Base-by-base conservation (phyloP, 53 echinoderm and acorn worm species). In the Hippasteria phrygiana region DNA sequence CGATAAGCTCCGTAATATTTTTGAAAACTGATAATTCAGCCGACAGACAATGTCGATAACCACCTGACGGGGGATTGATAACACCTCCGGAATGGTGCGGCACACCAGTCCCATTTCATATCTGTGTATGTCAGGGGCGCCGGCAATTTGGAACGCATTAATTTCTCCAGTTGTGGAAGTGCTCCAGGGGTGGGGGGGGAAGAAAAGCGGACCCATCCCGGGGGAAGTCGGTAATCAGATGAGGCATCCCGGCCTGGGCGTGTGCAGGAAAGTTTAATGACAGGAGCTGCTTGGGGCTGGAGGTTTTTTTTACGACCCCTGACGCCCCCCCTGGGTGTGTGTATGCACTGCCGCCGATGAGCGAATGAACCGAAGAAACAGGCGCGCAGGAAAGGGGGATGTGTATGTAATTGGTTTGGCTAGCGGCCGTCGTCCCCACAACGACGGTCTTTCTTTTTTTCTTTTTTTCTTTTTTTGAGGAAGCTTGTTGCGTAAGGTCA, bases 181-280 rank as follows among this genome's bases (percentile, higher is more conserved):
- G n/a, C n/a, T n/a, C n/a, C n/a, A n/a, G 46, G 46, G 46, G 46
- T 45, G 31, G 35, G 39, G 34, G 39, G 8, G 20, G 31, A 40
- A 50, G 77, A 77, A 53, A 13, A 50, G 29, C 8, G 54, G 11
- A 53, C 17, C 51, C 80, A 80, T 80, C 80, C 62, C 80, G 3
- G 80, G 80, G 80, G 80, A 80, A 62, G 29, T 42, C 26, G 59
- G 5, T 38, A 80, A 80, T 80, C 80, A 62, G 80, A 55, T 80
- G 80, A 80, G 80, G 46, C 62, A 80, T 27, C 18, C 77, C 62
- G 40, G 41, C 14, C 31, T 31, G 80, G 73, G 80, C 54, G 80
- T 80, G 62, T 62, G 80, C 80, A 80, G 80, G 80, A 80, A 80
- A 80, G 41, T 80, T 55, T 62, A 62, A 62, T 62, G 80, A 18